phyloP scores from a whole-genome alignment of 2,797 vertebrate species.

The Typhlichthys subterraneus region DNA sequence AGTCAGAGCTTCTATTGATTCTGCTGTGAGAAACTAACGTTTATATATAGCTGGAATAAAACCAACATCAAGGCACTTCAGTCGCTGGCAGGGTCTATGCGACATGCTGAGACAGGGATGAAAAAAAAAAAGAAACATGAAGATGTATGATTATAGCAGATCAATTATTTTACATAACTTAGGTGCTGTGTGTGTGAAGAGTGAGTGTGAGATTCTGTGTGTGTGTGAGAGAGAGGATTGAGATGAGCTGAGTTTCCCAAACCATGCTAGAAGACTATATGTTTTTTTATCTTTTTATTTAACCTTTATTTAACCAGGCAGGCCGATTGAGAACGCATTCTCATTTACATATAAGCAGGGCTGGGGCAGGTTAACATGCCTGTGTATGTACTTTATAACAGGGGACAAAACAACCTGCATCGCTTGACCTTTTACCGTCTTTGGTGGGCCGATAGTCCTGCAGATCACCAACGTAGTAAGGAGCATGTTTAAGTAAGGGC shows the following conservation, averaged over 20 bases:
- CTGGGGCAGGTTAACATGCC: conserved; percentile 81
- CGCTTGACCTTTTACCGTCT: conserved; percentile 81
- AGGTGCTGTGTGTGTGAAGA: not conserved
- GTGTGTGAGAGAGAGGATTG: not conserved
- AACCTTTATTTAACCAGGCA: no score
- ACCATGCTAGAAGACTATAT: conserved; percentile 48
- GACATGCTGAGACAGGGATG: conserved; percentile 3
- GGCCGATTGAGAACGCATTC: no score
- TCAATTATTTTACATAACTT: not conserved
- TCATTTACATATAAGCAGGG: conserved; percentile 50
- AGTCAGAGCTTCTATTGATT: not conserved
- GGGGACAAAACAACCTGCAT: conserved; percentile 71
- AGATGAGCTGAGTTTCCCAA: conserved; percentile 51
- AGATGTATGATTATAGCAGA: no score
- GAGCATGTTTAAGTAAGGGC: conserved; percentile 81
- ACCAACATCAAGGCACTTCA: not conserved
- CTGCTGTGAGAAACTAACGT: not conserved
- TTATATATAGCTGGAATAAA: not conserved
- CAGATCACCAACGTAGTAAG: conserved; percentile 82
- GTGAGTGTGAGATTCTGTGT: not conserved
- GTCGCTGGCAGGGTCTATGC: not conserved
- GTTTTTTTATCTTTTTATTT: no score
- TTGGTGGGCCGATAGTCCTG: conserved; percentile 84
- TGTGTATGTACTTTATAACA: conserved; percentile 80
- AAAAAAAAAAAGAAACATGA: no score